These are phyloP conservation scores for Cranoglanis bouderius DNA, from an alignment of 2,113 vertebrate genomes.

Conservation along the genomic window DNA sequence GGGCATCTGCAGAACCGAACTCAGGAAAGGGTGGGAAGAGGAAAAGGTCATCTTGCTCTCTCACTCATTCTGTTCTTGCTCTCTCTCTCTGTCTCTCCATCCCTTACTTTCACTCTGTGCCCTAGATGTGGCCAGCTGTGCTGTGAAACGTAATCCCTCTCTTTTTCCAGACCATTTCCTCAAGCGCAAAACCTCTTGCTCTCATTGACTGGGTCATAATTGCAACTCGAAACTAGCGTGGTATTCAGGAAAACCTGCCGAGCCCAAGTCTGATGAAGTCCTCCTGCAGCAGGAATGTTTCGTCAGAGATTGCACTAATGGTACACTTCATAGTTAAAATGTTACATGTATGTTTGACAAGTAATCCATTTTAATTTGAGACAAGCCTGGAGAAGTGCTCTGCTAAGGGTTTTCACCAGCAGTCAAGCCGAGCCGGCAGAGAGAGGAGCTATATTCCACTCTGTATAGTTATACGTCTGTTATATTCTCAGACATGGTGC, in stretches of 20 bases:
- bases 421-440: background rate
- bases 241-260: slow-evolving; percentile 33
- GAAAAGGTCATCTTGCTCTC: slow-evolving; percentile 65
- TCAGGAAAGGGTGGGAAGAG: slow-evolving; percentile 78
- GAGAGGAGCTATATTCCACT: background rate
- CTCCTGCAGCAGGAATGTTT: background rate
- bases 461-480: background rate
- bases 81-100: slow-evolving; percentile 18
- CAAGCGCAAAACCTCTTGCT: slow-evolving; percentile 30
- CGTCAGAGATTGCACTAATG: background rate
- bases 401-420: background rate
- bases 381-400: background rate
- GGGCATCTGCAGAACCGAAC: slow-evolving; percentile 51
- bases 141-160: slow-evolving; percentile 60
- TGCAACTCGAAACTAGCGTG: slow-evolving; percentile 38
- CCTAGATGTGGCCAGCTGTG: slow-evolving; percentile 59
- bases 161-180: slow-evolving; percentile 56
- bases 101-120: slow-evolving; percentile 26
- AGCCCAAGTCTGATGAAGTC: slow-evolving; percentile 14
- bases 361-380: background rate
- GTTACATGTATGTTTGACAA: background rate
- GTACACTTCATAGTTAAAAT: background rate
- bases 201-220: slow-evolving; percentile 47
- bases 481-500: slow-evolving; percentile 6
- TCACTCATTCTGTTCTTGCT: slow-evolving; percentile 41